phyloP scores from a whole-genome alignment of 2,888 invertebrate species.

The Corythucha ciliata region DNA sequence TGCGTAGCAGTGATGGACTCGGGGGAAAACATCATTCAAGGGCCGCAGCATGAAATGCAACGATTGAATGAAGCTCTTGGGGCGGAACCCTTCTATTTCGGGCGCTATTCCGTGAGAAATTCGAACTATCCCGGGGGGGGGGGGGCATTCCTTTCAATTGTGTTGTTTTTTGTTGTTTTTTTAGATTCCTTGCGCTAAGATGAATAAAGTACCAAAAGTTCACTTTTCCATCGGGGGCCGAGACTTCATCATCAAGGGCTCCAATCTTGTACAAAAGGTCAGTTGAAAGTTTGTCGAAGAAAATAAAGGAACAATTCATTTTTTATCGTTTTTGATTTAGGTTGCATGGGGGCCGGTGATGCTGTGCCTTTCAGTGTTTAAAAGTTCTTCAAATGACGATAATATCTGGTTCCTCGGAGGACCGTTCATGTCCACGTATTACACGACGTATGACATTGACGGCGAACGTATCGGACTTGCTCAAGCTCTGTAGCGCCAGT shows the following conservation, averaged over 20 bases:
- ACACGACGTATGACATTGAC: constrained; percentile 27
- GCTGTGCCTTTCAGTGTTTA: constrained; percentile 17
- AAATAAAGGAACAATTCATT: too few species aligned
- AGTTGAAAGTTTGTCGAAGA: background rate
- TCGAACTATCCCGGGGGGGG: too few species aligned
- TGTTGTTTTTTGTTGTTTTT: background rate
- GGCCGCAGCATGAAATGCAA: constrained; percentile 13
- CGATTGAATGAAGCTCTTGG: constrained; percentile 11
- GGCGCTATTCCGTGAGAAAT: constrained; percentile 16
- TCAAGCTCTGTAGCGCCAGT: too few species aligned
- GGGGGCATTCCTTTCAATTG: background rate
- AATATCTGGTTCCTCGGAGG: constrained; percentile 25
- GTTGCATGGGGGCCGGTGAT: constrained; percentile 1
- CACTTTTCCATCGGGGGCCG: constrained; percentile 16
- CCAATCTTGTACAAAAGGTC: constrained; percentile 20
- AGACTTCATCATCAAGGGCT: constrained; percentile 12
- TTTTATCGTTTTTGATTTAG: constrained; percentile 3
- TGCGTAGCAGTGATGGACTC: constrained; percentile 21
- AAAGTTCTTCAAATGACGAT: constrained; percentile 2
- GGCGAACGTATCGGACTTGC: constrained; percentile 24
- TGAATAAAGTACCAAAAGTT: constrained; percentile 13
- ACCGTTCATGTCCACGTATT: constrained; percentile 27
- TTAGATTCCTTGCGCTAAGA: constrained; percentile 18
- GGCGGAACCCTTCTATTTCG: constrained; percentile 6
- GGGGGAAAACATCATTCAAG: constrained; percentile 17